Evolutionary conservation across 1,140 invertebrate genomes (phyloP).

Genomic region (Vanessa atalanta): DNA sequence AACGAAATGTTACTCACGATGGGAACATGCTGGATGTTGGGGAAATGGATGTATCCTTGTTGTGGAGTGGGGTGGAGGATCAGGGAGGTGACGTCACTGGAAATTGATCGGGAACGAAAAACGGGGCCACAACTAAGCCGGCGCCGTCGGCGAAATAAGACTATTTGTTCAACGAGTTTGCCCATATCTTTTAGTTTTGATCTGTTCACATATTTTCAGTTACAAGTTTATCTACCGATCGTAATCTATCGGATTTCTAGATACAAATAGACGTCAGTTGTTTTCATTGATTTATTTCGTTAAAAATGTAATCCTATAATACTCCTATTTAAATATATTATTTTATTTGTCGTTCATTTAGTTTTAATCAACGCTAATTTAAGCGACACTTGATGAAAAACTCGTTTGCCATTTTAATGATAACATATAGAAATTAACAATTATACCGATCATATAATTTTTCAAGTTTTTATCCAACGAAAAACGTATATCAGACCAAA

Average conservation of each 20-base stretch:
- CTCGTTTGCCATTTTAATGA: background rate
- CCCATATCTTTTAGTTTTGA: constrained; percentile 18
- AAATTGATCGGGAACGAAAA: constrained; percentile 68
- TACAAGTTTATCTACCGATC: constrained; percentile 14
- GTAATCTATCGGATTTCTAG: constrained; percentile 10
- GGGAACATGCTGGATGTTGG: constrained; percentile 41
- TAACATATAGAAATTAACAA: background rate
- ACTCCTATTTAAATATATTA: background rate
- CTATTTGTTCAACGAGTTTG: constrained; percentile 39
- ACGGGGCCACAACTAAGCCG: constrained; percentile 60
- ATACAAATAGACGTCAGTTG: background rate
- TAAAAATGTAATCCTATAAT: background rate
- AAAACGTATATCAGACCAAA: background rate
- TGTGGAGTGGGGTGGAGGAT: constrained; percentile 42
- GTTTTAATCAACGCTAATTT: background rate
- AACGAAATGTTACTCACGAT: constrained; percentile 25
- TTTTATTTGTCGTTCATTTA: background rate
- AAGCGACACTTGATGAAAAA: background rate
- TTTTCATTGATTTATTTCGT: background rate
- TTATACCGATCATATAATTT: background rate
- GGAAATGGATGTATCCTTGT: constrained; percentile 61
- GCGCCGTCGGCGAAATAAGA: constrained; percentile 40
- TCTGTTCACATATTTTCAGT: constrained; percentile 19
- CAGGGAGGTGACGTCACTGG: constrained; percentile 37
- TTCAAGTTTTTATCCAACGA: background rate